Conservation (phyloP, 2,888 invertebrate genomes). For the Drosophila vallismaia region DNA sequence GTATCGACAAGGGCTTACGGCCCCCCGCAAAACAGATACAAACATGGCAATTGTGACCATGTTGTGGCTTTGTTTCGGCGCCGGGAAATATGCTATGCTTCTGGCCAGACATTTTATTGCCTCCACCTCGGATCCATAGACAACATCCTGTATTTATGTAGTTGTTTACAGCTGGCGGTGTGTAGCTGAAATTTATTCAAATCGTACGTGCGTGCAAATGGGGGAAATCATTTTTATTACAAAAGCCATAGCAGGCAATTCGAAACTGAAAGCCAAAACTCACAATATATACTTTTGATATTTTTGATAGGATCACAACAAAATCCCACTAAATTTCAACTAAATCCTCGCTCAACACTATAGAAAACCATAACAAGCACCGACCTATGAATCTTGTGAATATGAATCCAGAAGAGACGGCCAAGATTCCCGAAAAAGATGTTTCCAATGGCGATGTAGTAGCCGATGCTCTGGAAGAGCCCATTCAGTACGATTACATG, state of each 20-base stretch:
- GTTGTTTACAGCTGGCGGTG: conserved; percentile 68
- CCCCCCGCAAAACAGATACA: conserved; percentile 23
- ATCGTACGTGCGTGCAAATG: conserved; percentile 75
- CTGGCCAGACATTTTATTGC: conserved; percentile 55
- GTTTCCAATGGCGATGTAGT: conserved; percentile 5
- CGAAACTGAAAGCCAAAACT: conserved; percentile 3
- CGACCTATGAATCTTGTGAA: neutral
- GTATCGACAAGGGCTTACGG: conserved; percentile 69
- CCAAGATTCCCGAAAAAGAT: neutral
- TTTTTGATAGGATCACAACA: conserved; percentile 30
- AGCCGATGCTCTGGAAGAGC: conserved; percentile 2
- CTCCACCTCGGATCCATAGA: conserved; percentile 9
- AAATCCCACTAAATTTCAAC: conserved; percentile 34
- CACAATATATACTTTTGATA: conserved; percentile 23
- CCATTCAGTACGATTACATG: conserved; percentile 62
- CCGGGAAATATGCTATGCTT: conserved; percentile 57
- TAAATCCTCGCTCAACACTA: neutral
- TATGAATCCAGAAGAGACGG: neutral
- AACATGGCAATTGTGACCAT: conserved; percentile 29
- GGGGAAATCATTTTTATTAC: conserved; percentile 53
- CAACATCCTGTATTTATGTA: conserved; percentile 59
- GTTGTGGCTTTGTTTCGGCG: conserved; percentile 41
- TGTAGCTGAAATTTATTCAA: conserved; percentile 65
- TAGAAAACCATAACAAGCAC: conserved; percentile 22
- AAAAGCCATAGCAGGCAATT: conserved; percentile 25